Evolutionary conservation across 1,140 invertebrate genomes (phyloP).

Genomic region (Microvelia longipes): DNA sequence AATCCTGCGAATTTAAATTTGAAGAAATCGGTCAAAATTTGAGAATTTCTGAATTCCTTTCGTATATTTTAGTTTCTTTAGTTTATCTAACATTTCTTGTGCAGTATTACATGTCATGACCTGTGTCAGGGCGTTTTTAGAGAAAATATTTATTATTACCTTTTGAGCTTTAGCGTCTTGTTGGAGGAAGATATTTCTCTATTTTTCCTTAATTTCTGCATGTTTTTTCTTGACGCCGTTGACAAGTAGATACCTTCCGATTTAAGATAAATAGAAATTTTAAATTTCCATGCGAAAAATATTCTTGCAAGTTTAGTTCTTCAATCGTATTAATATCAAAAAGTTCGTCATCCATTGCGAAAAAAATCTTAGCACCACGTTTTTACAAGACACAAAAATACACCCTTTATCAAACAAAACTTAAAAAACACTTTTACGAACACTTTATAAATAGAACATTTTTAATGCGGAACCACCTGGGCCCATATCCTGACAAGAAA

Average conservation of each 20-base stretch:
- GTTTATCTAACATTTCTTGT: not conserved
- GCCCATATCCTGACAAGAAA: no score
- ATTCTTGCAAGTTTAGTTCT: no score
- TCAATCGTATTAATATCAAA: no score
- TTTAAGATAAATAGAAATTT: not conserved
- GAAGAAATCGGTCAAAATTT: not conserved
- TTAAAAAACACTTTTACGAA: no score
- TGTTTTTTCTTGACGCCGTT: not conserved
- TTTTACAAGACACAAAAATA: no score
- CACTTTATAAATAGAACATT: no score
- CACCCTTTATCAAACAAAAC: no score
- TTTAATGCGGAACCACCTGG: no score
- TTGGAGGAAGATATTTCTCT: not conserved
- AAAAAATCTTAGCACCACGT: no score
- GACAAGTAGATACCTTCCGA: not conserved
- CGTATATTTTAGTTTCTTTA: not conserved
- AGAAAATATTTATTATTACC: not conserved
- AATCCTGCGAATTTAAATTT: no score
- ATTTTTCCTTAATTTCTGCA: not conserved
- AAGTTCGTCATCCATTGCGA: no score
- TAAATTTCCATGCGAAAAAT: not conserved
- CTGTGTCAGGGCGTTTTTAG: no score
- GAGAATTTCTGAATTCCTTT: not conserved
- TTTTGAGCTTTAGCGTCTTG: not conserved
- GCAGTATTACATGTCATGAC: not conserved